phyloP scores from a whole-genome alignment of 2,113 vertebrate genomes.

The Manacus vitellinus region DNA sequence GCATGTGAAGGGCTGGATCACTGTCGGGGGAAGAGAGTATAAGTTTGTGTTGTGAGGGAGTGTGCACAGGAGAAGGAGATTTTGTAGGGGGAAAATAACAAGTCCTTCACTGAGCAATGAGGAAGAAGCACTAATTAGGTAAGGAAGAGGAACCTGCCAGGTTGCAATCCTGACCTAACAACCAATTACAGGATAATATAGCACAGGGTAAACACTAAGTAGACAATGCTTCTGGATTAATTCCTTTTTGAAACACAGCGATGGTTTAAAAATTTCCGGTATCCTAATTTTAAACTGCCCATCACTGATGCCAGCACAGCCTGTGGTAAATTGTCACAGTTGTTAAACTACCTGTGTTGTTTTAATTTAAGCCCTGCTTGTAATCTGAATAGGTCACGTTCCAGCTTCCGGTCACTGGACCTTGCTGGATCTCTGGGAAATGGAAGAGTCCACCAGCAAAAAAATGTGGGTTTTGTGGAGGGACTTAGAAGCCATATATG shows the following conservation, averaged over 20 bases:
- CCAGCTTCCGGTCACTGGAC: neutral
- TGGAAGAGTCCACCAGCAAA: neutral
- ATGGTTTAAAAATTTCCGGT: neutral
- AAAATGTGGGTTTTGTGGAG: neutral
- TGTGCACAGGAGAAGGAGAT: neutral
- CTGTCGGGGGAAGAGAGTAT: accelerated
- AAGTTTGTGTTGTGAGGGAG: neutral
- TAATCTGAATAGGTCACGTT: accelerated
- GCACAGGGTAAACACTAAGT: neutral
- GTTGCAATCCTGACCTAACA: constrained; percentile 38
- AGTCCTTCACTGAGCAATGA: neutral
- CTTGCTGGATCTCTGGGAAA: neutral
- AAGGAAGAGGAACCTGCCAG: constrained; percentile 25
- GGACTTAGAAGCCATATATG: neutral
- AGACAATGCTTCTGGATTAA: constrained; percentile 6
- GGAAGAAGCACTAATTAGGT: constrained; percentile 4
- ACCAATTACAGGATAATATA: neutral
- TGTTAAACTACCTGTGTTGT: neutral
- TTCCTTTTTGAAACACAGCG: neutral
- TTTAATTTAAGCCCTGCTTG: neutral
- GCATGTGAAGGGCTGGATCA: accelerated
- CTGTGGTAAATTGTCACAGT: neutral
- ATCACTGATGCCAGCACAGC: neutral
- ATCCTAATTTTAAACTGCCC: neutral
- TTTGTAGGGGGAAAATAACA: neutral